Conservation (phyloP, 2,113 vertebrate species). For the Phocoena sinus region DNA sequence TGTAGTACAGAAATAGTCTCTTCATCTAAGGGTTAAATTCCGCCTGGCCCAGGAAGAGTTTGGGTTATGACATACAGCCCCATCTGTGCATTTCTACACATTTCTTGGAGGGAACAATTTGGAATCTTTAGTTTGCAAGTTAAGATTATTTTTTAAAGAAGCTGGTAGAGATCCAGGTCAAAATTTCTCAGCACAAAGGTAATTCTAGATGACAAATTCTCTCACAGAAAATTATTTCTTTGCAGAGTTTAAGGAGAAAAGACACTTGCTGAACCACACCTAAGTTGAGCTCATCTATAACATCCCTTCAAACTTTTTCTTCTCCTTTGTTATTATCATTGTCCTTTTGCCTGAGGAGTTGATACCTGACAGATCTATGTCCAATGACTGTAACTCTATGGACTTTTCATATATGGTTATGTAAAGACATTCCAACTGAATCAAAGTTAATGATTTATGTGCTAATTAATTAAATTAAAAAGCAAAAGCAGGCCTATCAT, state of each 20-base stretch:
- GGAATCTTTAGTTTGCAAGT: background rate
- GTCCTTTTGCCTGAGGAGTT: background rate
- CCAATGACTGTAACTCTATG: background rate
- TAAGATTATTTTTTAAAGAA: conserved; percentile 20
- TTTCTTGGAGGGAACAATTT: background rate
- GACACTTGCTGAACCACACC: background rate
- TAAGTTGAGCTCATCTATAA: background rate
- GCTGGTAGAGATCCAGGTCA: background rate
- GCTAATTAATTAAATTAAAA: background rate
- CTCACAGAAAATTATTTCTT: conserved; percentile 1
- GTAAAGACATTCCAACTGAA: background rate
- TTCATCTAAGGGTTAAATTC: background rate
- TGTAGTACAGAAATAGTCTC: background rate
- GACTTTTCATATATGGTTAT: background rate
- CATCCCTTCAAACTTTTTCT: background rate
- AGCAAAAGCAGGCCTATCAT: background rate
- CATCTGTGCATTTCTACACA: background rate
- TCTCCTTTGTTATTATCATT: background rate
- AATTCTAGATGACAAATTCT: background rate
- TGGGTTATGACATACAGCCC: background rate
- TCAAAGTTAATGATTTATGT: background rate
- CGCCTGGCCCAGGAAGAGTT: background rate
- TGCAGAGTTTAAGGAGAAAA: background rate
- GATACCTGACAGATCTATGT: background rate
- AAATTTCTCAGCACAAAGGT: background rate